Percentiles rank a stretch among this genome's conserved stretches.
phyloP scores from a whole-genome alignment of 2,797 vertebrate genomes.

The Oreochromis grahami region DNA sequence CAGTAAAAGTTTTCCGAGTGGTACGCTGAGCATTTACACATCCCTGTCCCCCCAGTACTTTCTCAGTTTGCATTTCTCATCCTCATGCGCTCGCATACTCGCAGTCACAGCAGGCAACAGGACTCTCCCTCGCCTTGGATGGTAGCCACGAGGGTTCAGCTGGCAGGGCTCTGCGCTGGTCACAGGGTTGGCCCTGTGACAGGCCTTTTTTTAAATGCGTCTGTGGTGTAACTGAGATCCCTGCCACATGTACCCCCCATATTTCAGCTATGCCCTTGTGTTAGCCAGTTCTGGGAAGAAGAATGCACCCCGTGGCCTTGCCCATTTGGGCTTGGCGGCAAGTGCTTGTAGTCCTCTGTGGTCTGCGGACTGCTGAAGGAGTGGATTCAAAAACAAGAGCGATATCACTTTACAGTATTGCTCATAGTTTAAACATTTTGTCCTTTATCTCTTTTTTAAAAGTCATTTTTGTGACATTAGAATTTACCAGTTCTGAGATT shows the following conservation, averaged over 20 bases:
- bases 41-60: conserved; percentile 62
- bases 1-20: conserved; percentile 50
- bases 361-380: conserved; percentile 62
- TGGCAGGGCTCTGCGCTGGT: conserved; percentile 57
- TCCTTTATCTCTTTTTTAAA: neutral
- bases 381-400: conserved; percentile 43
- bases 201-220: conserved; percentile 76
- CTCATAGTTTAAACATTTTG: neutral
- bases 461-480: neutral
- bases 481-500: neutral
- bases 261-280: conserved; percentile 75
- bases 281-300: conserved; percentile 66
- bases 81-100: conserved; percentile 27
- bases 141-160: conserved; percentile 59
- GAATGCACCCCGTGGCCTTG: conserved; percentile 69
- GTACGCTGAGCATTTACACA: conserved; percentile 43
- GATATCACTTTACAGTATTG: conserved; percentile 18
- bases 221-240: conserved; percentile 79
- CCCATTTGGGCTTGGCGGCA: conserved; percentile 58
- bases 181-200: conserved; percentile 69
- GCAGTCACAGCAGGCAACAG: conserved; percentile 22
- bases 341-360: conserved; percentile 48
- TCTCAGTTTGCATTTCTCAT: conserved; percentile 71
- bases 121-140: conserved; percentile 54
- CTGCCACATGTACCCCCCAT: conserved; percentile 70